phyloP scores from a whole-genome alignment of 2,888 invertebrate species.

The Serripes groenlandicus region DNA sequence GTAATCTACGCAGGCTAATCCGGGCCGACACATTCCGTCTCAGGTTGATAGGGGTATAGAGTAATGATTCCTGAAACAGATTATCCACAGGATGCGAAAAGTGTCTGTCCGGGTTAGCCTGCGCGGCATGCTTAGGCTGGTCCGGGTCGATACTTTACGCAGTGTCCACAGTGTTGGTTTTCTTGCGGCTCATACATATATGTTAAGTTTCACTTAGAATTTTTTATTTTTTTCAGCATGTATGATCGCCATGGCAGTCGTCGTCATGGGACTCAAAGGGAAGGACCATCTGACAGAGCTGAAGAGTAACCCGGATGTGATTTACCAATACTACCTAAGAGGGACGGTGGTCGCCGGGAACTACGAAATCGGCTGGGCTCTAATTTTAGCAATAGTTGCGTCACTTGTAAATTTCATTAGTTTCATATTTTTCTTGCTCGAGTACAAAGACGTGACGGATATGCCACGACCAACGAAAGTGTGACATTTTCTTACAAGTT shows the following conservation, averaged over 20 bases:
- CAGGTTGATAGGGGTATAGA: too few species aligned
- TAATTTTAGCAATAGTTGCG: conserved; percentile 62
- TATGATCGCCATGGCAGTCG: conserved; percentile 67
- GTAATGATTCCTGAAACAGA: too few species aligned
- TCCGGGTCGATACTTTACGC: too few species aligned
- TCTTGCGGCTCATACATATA: too few species aligned
- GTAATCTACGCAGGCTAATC: too few species aligned
- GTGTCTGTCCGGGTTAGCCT: too few species aligned
- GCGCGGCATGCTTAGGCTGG: too few species aligned
- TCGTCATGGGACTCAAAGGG: conserved; percentile 66
- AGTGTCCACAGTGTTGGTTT: too few species aligned
- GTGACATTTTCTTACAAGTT: conserved; percentile 3
- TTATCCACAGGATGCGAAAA: too few species aligned
- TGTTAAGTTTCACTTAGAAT: too few species aligned
- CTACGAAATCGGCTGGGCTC: conserved; percentile 66
- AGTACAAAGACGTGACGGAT: conserved; percentile 67
- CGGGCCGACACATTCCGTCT: too few species aligned
- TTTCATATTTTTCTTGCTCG: conserved; percentile 64
- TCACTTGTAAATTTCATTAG: conserved; percentile 63
- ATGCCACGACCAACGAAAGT: conserved; percentile 63
- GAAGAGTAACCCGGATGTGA: conserved; percentile 54
- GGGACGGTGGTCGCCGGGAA: conserved; percentile 59
- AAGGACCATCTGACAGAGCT: conserved; percentile 57
- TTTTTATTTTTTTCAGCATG: conserved; percentile 53
- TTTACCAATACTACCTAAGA: conserved; percentile 49